Evolutionary conservation across 2,113 vertebrate species (phyloP).

Genomic region (Macquaria ambigua): DNA sequence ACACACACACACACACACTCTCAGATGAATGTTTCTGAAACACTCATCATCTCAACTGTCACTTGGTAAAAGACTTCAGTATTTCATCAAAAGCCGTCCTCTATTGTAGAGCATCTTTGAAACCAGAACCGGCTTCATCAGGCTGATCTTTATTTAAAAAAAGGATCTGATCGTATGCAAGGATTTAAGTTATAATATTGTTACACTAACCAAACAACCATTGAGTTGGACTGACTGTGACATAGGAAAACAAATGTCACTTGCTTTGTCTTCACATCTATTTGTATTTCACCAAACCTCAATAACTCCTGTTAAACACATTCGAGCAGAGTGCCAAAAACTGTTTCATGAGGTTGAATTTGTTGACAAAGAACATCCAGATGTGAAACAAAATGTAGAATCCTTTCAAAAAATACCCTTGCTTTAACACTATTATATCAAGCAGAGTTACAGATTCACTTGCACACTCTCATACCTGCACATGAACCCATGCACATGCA

Average conservation of each 20-base stretch:
- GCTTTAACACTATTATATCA: neutral
- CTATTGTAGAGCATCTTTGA: neutral
- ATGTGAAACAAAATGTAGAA: neutral
- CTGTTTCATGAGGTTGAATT: neutral
- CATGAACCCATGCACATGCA: constrained; percentile 10
- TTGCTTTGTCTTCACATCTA: neutral
- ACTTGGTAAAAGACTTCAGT: neutral
- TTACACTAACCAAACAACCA: neutral
- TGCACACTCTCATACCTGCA: neutral
- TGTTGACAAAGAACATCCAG: constrained; percentile 21
- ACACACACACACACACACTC: neutral
- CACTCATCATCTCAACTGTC: neutral
- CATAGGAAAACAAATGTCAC: neutral
- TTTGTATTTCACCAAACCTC: neutral
- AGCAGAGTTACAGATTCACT: neutral
- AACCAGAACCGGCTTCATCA: neutral
- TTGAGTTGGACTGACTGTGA: neutral
- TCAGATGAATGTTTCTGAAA: constrained; percentile 6
- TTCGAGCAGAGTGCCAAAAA: neutral
- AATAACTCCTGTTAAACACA: neutral
- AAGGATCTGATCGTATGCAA: neutral
- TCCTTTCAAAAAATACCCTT: neutral
- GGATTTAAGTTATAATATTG: neutral
- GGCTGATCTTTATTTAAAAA: neutral
- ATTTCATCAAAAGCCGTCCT: neutral